Evolutionary conservation across 2,888 invertebrate genomes (phyloP).

Genomic region (Mylabris sibirica): DNA sequence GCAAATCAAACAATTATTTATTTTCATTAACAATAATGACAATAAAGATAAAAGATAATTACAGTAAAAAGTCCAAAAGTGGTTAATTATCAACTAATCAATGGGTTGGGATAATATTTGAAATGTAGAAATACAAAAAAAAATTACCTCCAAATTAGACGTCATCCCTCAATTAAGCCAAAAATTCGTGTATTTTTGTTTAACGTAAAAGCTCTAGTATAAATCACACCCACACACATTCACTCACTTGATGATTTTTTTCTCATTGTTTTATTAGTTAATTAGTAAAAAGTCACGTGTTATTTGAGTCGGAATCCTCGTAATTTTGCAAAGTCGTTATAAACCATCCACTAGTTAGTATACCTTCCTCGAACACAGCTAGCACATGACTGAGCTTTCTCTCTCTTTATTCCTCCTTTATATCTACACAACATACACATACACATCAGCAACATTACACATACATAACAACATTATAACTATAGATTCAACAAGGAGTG

Average conservation of each 20-base stretch:
- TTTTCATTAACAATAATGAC: neutral
- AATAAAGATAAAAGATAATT: neutral
- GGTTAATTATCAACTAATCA: neutral
- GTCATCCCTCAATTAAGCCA: neutral
- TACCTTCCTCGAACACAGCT: neutral
- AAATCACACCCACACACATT: neutral
- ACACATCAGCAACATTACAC: neutral
- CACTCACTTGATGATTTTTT: neutral
- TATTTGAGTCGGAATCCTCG: neutral
- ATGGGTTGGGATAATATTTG: neutral
- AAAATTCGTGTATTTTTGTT: neutral
- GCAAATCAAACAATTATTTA: constrained; percentile 25
- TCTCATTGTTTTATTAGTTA: neutral
- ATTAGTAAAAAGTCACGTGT: neutral
- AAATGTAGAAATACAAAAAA: no score
- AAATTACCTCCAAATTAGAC: neutral
- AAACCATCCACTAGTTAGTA: neutral
- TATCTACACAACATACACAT: neutral
- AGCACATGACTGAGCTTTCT: constrained; percentile 18
- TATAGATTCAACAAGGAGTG: neutral
- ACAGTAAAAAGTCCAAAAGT: neutral
- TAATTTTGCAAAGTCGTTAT: neutral
- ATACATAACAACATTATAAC: neutral
- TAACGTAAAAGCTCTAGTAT: neutral
- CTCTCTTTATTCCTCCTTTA: constrained; percentile 8